Percentiles rank a stretch among this genome's conserved stretches.
phyloP scores from a whole-genome alignment of 1,140 invertebrate genomes.

The Ericerus pela region DNA sequence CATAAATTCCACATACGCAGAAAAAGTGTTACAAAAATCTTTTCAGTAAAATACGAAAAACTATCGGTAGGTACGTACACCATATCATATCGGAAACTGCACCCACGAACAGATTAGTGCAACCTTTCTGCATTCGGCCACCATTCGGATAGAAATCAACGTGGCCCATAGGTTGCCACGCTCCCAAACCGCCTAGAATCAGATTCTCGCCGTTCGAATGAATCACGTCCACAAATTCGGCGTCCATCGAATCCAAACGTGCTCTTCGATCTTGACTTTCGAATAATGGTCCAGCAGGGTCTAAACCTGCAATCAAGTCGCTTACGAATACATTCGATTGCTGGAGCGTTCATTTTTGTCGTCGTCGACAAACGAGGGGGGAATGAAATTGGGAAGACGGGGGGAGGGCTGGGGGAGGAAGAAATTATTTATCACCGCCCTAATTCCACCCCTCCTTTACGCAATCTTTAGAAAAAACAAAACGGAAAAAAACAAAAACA shows the following conservation, averaged over 20 bases:
- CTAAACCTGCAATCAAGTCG: slow-evolving; percentile 45
- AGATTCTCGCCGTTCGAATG: slow-evolving; percentile 62
- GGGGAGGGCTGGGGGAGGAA: too few relatives aligned
- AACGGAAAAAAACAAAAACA: too few relatives aligned
- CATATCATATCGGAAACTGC: slow-evolving; percentile 80
- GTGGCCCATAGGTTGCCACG: slow-evolving; percentile 73
- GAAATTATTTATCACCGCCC: too few relatives aligned
- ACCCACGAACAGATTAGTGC: slow-evolving; percentile 65
- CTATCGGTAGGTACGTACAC: slow-evolving; percentile 44
- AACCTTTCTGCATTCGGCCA: slow-evolving; percentile 76
- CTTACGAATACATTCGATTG: too few relatives aligned
- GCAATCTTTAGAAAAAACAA: too few relatives aligned
- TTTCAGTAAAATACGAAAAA: neutral
- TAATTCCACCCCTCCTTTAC: too few relatives aligned
- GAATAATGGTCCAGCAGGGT: slow-evolving; percentile 79
- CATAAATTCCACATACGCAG: too few relatives aligned
- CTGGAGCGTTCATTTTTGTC: too few relatives aligned
- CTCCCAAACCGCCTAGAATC: slow-evolving; percentile 66
- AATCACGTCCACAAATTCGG: slow-evolving; percentile 85
- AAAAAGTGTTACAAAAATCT: too few relatives aligned
- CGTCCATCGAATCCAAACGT: slow-evolving; percentile 66
- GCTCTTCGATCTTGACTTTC: slow-evolving; percentile 69
- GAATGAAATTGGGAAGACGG: too few relatives aligned
- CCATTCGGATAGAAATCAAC: slow-evolving; percentile 88
- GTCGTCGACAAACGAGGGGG: too few relatives aligned